These are phyloP conservation scores for Plusia festucae DNA, from an alignment of 2,888 invertebrate species.

Conservation along the genomic window DNA sequence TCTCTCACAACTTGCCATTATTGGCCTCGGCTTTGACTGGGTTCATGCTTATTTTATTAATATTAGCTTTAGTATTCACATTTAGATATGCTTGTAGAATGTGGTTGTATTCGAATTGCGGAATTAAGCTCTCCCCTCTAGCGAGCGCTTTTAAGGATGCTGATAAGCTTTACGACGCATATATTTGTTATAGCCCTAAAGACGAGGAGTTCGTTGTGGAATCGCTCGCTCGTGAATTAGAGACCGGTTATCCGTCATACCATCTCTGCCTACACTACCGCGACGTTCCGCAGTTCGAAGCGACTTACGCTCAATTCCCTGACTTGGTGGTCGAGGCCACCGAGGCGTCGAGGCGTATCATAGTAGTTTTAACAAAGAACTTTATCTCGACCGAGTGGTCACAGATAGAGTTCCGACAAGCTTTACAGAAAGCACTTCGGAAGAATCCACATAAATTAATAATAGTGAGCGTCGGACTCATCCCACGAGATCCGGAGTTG, in stretches of 20 bases:
- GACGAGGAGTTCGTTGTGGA: slow-evolving; percentile 97
- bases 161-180: slow-evolving; percentile 97
- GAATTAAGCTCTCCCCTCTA: slow-evolving; percentile 94
- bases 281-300: slow-evolving; percentile 93
- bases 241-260: slow-evolving; percentile 94
- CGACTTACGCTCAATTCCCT: slow-evolving; percentile 92
- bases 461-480: slow-evolving; percentile 94
- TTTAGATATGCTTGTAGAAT: slow-evolving; percentile 96
- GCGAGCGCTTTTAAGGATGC: slow-evolving; percentile 93
- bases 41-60: slow-evolving; percentile 93
- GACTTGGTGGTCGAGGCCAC: slow-evolving; percentile 95
- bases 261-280: slow-evolving; percentile 96
- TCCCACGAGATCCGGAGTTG: slow-evolving; percentile 96
- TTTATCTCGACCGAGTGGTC: slow-evolving; percentile 98
- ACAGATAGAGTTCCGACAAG: slow-evolving; percentile 96
- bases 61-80: slow-evolving; percentile 94
- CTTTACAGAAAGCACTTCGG: slow-evolving; percentile 95
- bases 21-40: slow-evolving; percentile 94
- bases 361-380: slow-evolving; percentile 96
- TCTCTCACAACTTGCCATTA: slow-evolving; percentile 95
- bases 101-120: slow-evolving; percentile 96
- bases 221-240: slow-evolving; percentile 95
- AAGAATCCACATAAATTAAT: slow-evolving; percentile 96
- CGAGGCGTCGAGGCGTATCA: slow-evolving; percentile 95
- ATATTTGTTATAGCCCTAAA: slow-evolving; percentile 97